phyloP scores from a whole-genome alignment of 2,888 invertebrate genomes.

The Troides aeacus region DNA sequence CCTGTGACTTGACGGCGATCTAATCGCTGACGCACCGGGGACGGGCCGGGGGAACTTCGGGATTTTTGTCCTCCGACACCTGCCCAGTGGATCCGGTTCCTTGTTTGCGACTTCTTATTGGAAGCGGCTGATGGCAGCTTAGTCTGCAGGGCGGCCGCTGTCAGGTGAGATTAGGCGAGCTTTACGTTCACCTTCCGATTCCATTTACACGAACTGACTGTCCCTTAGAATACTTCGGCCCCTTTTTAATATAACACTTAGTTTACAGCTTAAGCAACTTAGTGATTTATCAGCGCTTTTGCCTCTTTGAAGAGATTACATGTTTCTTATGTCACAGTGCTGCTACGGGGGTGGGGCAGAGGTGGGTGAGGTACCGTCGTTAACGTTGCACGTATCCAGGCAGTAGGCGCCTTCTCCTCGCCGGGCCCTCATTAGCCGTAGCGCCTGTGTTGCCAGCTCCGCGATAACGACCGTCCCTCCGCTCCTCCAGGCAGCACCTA shows the following conservation, averaged over 20 bases:
- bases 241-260: not conserved
- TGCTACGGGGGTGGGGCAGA: too few species aligned
- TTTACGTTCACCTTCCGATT: conserved; percentile 25
- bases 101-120: conserved; percentile 63
- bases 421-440: conserved; percentile 25
- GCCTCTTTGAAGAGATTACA: too few species aligned
- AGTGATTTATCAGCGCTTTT: too few species aligned
- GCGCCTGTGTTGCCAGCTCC: conserved; percentile 12
- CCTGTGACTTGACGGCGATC: conserved; percentile 37
- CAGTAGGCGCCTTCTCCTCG: not conserved
- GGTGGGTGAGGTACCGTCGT: not conserved
- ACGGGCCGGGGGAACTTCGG: conserved; percentile 51
- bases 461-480: conserved; percentile 25
- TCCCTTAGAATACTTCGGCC: not conserved
- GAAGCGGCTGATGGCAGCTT: conserved; percentile 43
- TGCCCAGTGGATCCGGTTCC: conserved; percentile 65
- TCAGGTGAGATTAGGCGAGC: conserved; percentile 34
- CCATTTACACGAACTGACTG: conserved; percentile 3
- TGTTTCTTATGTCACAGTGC: too few species aligned
- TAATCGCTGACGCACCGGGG: conserved; percentile 47
- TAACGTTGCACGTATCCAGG: not conserved
- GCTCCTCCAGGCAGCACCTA: conserved; percentile 25
- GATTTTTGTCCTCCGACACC: conserved; percentile 69
- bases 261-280: too few species aligned
- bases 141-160: conserved; percentile 35